Base-by-base conservation (phyloP, 2,888 invertebrate species). In the Leucophenga montana region DNA sequence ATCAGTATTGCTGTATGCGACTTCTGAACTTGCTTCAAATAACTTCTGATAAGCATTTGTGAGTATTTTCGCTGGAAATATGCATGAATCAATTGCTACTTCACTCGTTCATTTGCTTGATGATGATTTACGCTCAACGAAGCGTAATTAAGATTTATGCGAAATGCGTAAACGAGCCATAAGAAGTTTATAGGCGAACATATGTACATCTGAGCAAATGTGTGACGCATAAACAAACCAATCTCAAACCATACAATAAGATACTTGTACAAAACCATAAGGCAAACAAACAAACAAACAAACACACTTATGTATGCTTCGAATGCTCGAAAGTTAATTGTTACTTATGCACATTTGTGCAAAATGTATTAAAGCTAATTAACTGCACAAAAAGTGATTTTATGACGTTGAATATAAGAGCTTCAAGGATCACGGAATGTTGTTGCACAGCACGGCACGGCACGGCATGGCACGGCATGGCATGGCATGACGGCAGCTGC, bases 61-160 rank as follows among this genome's bases (percentile, higher is more conserved):
- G 22, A 59, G 46, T 13, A 59, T 46, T 39, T 64, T 64, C 62
- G 46, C 14, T 64, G 48, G 62, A 64, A 64, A 39, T 48, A 22
- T 22, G 62, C 48, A 64, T 64, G 62, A 64, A 64, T 64, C 62
- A 48, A 64, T 64, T 64, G 62, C 85, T 83, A 85, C 20, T 54
- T 54, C 57, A 6, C 18, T 27, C n/a, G 31, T 1, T 57, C 50
- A 22, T 50, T 22, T 50, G 48, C 39, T 76, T 83, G 84, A 82
- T 82, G 84, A 82, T 84, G 84, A 82, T 82, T 82, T 82, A 84
- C 83, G 82, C 82, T 83, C 76, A 72, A 73, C 80, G 82, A 68
- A 83, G 84, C 81, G 82, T 83, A 84, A 82, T 82, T 82, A 84
- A 82, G 83, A 84, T 82, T 82, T 82, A 82, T 82, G 76, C 75